Base-by-base conservation (phyloP, 2,888 invertebrate species). In the Seladonia tumulorum region DNA sequence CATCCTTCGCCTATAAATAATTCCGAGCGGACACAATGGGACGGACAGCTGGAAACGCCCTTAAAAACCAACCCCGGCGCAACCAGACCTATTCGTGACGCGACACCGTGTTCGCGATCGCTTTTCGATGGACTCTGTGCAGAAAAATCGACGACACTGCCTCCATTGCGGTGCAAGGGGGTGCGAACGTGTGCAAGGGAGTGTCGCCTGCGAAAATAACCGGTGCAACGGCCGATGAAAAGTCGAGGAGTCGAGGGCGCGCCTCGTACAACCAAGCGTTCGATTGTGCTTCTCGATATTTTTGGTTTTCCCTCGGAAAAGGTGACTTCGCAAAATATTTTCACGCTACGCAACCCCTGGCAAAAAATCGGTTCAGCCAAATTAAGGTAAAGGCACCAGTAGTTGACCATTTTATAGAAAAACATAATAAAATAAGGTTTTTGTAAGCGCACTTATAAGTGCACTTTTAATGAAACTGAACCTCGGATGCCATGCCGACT, bases 1-100 rank as follows among this genome's bases (percentile, higher is more conserved):
- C 94, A 94, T 94, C 93, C 93, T 91, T 83, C 81, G 91, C 85
- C 94, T 93, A 94, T 94, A 94, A 94, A 94, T 94, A 94, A 91
- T 94, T 92, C 90, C 89, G 78, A 86, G 89, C 76, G 87, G 81
- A 90, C 87, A 93, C 92, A 92, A 93, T 93, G 86, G 91, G 88
- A 87, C 81, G 90, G 90, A 83, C 88, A 90, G 90, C 88, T 90
- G 90, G 88, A 92, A 88, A 93, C 90, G 90, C 88, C 90, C 92
- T 92, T 90, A 90, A 93, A 93, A 92, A 88, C 88, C 81, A 87
- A 88, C 88, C 81, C 79, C 72, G 81, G 66, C 35, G 35, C 22
- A 29, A 29, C 71, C 71, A 53, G 74, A 71, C 42, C 53, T 53
- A 53, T 49, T 29, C 66, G 45, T 68, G 60, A 57, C 86, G 73